Conservation (phyloP, 2,113 vertebrate genomes). For the Mormoops blainvillei region DNA sequence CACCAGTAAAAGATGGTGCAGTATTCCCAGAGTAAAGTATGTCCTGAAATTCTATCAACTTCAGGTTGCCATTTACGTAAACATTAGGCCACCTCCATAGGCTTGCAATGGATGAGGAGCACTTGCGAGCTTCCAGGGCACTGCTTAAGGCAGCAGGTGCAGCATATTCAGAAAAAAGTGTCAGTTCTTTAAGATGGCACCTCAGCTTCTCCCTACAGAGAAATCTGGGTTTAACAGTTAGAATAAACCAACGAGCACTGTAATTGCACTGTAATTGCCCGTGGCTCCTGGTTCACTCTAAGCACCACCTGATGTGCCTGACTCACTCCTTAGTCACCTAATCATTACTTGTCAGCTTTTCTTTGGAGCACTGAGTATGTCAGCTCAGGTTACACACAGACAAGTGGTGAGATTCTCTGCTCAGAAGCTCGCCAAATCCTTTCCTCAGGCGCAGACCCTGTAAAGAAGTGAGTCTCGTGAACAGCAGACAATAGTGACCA, state of each 20-base stretch:
- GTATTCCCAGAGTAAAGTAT: background rate
- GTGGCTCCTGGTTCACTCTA: background rate
- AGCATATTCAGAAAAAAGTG: background rate
- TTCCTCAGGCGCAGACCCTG: background rate
- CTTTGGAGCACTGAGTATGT: background rate
- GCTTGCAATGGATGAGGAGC: background rate
- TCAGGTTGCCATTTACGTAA: background rate
- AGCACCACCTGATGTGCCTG: rapidly evolving
- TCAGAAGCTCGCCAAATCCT: background rate
- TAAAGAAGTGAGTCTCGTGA: rapidly evolving
- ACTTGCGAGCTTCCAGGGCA: background rate
- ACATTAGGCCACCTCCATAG: background rate
- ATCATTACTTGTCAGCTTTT: too few relatives aligned
- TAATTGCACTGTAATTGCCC: rapidly evolving
- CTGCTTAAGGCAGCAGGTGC: background rate
- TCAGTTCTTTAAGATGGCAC: background rate
- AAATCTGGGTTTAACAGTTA: background rate
- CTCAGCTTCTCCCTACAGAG: background rate
- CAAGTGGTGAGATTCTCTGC: background rate
- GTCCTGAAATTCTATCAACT: background rate
- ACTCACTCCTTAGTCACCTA: background rate
- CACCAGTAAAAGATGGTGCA: background rate
- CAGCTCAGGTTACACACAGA: background rate
- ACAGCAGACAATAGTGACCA: background rate
- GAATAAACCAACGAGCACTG: background rate